Percentiles rank a stretch among this genome's conserved stretches.
These are phyloP conservation scores for Polypedilum vanderplanki DNA, from an alignment of 1,140 invertebrate species.

Conservation along the genomic window DNA sequence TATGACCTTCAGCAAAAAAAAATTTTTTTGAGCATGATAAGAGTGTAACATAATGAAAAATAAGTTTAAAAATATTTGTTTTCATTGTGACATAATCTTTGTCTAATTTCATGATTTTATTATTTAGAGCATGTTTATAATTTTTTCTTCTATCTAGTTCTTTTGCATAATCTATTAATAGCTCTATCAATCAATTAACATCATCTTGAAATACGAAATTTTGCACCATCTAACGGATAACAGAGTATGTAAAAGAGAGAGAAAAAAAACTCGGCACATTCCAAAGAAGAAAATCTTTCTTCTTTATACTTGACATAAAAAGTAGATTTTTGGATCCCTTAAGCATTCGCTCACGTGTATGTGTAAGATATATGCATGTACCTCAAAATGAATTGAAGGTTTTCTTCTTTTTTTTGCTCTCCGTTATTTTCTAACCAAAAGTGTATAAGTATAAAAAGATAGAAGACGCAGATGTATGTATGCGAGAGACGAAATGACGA, in stretches of 20 bases:
- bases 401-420: not conserved
- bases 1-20: too few relatives aligned
- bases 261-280: not conserved
- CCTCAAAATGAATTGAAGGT: not conserved
- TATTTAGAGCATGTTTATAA: too few relatives aligned
- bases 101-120: too few relatives aligned
- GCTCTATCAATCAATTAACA: not conserved
- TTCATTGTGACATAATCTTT: too few relatives aligned
- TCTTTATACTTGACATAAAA: not conserved
- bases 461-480: too few relatives aligned
- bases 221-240: not conserved
- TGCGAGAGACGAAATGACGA: too few relatives aligned
- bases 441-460: too few relatives aligned
- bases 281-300: not conserved
- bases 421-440: not conserved
- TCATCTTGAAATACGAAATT: not conserved
- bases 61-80: too few relatives aligned
- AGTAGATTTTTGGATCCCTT: not conserved
- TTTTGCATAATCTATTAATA: not conserved
- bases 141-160: not conserved
- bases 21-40: too few relatives aligned
- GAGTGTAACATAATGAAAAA: too few relatives aligned
- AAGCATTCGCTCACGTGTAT: not conserved
- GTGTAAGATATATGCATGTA: too few relatives aligned
- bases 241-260: not conserved